A percentile compares a stretch with the other conserved stretches of the same genome.
phyloP scores from a whole-genome alignment of 1,140 invertebrate species.

The Ceratosolen fusciceps region DNA sequence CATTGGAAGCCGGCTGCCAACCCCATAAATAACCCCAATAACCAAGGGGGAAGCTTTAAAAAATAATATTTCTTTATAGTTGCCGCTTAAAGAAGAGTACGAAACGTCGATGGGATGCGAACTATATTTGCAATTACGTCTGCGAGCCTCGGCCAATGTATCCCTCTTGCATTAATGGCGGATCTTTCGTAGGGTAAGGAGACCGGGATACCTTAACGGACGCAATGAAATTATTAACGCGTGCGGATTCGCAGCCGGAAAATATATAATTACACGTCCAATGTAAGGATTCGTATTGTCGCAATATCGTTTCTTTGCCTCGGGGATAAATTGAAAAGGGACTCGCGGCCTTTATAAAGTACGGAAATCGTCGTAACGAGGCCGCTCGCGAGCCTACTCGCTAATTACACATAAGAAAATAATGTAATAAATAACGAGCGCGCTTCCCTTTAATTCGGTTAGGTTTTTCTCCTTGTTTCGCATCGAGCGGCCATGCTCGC shows the following conservation, averaged over 20 bases:
- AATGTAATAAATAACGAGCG: neutral
- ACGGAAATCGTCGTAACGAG: neutral
- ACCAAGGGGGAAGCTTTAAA: neutral
- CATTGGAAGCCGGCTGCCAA: neutral
- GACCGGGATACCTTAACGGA: constrained; percentile 15
- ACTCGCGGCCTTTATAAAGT: neutral
- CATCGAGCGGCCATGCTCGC: neutral
- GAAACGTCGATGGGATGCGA: neutral
- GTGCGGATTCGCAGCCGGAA: neutral
- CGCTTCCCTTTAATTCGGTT: neutral
- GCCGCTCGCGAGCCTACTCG: neutral
- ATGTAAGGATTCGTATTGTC: neutral
- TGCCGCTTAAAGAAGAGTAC: neutral
- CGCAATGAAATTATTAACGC: constrained; percentile 40
- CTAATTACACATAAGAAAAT: neutral
- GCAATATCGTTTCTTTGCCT: neutral
- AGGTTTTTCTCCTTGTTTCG: neutral
- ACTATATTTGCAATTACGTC: neutral
- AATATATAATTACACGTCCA: constrained; percentile 12
- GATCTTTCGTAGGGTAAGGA: constrained; percentile 8
- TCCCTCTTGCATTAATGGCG: constrained; percentile 30
- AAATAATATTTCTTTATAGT: constrained; percentile 40
- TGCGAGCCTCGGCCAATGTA: neutral
- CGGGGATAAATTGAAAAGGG: neutral
- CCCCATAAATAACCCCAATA: constrained; percentile 33